These are phyloP conservation scores for Notiomystis cincta DNA, from an alignment of 2,113 vertebrate genomes.

Conservation along the genomic window DNA sequence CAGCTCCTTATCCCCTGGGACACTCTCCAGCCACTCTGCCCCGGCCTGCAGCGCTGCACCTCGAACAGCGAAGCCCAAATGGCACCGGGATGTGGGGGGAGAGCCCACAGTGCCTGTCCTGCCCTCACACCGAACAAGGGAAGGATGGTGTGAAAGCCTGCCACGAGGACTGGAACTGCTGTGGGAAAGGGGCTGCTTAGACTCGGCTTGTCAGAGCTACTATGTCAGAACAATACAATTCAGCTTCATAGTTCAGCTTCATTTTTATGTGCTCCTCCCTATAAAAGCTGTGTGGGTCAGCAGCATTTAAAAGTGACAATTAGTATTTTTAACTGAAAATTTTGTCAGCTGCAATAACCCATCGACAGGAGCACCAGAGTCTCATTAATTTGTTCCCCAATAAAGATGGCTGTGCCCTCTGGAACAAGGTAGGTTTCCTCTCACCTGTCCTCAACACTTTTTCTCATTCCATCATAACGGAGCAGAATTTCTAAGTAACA, in stretches of 20 bases:
- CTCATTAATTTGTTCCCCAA: not conserved
- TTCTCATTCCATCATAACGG: not conserved
- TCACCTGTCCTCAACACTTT: too few relatives aligned
- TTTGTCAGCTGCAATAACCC: fast-evolving
- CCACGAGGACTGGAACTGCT: not conserved
- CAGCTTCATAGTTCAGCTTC: not conserved
- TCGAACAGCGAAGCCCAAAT: fast-evolving
- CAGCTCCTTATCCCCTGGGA: not conserved
- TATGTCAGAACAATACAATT: not conserved
- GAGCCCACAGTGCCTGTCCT: not conserved
- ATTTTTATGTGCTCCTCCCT: not conserved
- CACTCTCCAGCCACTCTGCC: not conserved
- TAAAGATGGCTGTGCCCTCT: fast-evolving
- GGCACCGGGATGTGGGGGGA: fast-evolving
- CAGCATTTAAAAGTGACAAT: not conserved
- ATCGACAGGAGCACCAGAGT: fast-evolving
- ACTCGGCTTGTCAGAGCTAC: too few relatives aligned
- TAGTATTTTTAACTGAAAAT: not conserved
- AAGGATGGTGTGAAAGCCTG: too few relatives aligned
- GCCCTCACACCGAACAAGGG: fast-evolving
- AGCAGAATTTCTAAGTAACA: not conserved
- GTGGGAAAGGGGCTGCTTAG: fast-evolving
- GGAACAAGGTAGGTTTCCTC: fast-evolving
- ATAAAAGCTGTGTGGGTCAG: not conserved
- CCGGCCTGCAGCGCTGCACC: fast-evolving